phyloP scores from a whole-genome alignment of 2,113 vertebrate genomes.

The Manacus vitellinus region DNA sequence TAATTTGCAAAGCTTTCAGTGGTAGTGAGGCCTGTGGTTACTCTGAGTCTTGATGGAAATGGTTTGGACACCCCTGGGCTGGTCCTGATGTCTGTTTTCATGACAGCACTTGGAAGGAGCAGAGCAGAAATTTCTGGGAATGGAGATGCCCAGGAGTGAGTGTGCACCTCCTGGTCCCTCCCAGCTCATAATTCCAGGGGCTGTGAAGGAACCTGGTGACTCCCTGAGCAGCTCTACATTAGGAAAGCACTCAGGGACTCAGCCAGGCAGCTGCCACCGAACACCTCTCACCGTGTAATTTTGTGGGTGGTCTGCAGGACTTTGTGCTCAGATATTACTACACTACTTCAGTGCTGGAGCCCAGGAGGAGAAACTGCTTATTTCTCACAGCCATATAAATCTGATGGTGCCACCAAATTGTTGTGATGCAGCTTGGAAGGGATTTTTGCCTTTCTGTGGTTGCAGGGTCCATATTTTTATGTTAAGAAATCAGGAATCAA shows the following conservation, averaged over 20 bases:
- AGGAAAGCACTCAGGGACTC: background rate
- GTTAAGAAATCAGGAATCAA: background rate
- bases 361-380: background rate
- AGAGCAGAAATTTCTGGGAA: background rate
- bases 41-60: background rate
- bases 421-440: background rate
- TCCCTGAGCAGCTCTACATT: background rate
- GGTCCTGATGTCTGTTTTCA: background rate
- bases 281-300: background rate
- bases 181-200: accelerated
- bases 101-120: background rate
- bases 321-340: background rate
- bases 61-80: background rate
- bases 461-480: accelerated
- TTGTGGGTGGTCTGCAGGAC: background rate
- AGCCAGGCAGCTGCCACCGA: background rate
- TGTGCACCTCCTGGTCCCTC: background rate
- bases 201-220: background rate
- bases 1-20: background rate
- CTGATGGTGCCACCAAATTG: background rate
- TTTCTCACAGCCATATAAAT: background rate
- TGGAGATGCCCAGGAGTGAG: background rate
- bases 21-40: background rate
- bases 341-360: background rate
- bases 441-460: background rate